These are phyloP conservation scores for Acheta domesticus DNA, from an alignment of 2,888 invertebrate genomes.

Conservation along the genomic window DNA sequence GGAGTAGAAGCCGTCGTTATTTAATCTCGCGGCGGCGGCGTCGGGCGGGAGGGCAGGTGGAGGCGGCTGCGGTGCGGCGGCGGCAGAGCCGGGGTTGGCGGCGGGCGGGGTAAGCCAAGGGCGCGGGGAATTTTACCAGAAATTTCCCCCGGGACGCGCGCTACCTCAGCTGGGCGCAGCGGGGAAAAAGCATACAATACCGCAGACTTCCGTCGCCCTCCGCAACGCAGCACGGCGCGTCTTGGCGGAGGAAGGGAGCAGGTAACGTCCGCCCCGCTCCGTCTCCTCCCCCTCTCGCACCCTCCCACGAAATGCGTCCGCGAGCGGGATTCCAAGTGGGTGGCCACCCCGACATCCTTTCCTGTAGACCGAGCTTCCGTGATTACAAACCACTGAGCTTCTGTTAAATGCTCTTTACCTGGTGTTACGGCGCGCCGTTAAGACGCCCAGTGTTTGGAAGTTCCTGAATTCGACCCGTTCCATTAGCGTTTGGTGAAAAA, in stretches of 20 bases:
- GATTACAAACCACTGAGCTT: no score
- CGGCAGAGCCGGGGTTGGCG: not conserved
- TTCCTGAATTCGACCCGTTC: no score
- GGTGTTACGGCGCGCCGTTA: no score
- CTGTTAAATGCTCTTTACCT: no score
- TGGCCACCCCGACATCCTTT: no score
- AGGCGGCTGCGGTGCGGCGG: not conserved
- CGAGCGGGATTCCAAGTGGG: no score
- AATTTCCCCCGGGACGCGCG: constrained; percentile 1
- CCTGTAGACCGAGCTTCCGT: no score
- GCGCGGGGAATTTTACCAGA: constrained; percentile 18
- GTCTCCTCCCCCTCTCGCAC: no score
- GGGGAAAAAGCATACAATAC: constrained; percentile 6
- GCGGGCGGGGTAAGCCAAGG: not conserved
- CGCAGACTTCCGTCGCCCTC: not conserved
- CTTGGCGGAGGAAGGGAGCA: not conserved
- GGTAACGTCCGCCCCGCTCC: no score
- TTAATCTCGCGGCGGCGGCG: not conserved
- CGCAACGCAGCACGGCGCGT: not conserved
- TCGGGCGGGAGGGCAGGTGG: not conserved
- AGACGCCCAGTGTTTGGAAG: no score
- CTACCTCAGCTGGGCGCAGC: not conserved
- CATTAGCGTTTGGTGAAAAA: no score
- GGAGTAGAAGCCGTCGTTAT: not conserved
- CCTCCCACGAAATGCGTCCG: no score